phyloP scores from a whole-genome alignment of 2,113 vertebrate species.

The Aix galericulata region DNA sequence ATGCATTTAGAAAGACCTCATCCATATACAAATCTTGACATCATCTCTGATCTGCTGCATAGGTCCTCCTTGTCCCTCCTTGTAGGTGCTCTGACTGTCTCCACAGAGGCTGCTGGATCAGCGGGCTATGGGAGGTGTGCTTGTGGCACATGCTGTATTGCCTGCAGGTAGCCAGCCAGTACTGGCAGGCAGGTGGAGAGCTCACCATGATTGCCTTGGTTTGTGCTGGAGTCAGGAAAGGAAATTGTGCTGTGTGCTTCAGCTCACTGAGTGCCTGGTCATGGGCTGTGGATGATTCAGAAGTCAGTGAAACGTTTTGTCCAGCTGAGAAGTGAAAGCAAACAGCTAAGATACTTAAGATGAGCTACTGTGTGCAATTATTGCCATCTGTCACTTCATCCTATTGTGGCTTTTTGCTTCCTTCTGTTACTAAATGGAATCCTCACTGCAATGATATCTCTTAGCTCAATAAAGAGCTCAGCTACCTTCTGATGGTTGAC shows the following conservation, averaged over 20 bases:
- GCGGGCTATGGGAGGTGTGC: not conserved
- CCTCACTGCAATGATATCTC: not conserved
- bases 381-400: conserved; percentile 9
- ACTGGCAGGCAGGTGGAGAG: not conserved
- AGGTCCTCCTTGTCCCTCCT: not conserved
- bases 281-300: not conserved
- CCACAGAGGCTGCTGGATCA: not conserved
- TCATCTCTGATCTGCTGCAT: not conserved
- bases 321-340: conserved; percentile 32
- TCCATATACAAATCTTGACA: not conserved
- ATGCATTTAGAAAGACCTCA: not conserved
- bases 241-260: not conserved
- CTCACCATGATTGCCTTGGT: not conserved
- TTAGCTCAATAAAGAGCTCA: not conserved
- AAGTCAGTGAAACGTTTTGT: conserved; percentile 21
- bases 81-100: not conserved
- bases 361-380: not conserved
- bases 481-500: not conserved
- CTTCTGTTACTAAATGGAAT: conserved; percentile 11
- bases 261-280: not conserved
- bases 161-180: not conserved
- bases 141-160: not conserved
- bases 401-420: conserved; percentile 27
- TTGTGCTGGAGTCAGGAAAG: not conserved
- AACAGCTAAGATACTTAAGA: conserved; percentile 37